Percentiles rank a stretch among this genome's conserved stretches.
Conservation (phyloP, 2,797 vertebrate species). For the Rhinogobio ventralis region DNA sequence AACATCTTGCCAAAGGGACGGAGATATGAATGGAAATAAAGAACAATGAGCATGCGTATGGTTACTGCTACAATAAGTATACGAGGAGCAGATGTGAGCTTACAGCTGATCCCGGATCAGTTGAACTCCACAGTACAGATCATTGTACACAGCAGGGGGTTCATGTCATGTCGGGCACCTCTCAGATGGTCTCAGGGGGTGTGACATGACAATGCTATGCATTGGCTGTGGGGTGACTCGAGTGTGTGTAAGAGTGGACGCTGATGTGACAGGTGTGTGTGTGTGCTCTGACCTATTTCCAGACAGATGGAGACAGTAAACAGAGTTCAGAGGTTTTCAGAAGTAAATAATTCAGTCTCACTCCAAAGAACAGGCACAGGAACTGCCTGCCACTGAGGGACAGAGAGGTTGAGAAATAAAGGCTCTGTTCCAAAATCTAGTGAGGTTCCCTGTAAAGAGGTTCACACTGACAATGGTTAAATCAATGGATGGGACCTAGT, state of each 20-base stretch:
- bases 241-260: background rate
- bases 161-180: background rate
- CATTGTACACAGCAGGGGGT: background rate
- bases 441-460: background rate
- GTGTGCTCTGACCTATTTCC: conserved; percentile 72
- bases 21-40: conserved; percentile 8
- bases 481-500: no score
- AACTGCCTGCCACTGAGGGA: background rate
- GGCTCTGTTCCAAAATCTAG: background rate
- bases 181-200: background rate
- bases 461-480: no score
- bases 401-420: background rate
- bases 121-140: background rate
- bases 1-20: background rate
- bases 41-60: background rate
- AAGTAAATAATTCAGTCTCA: conserved; percentile 70
- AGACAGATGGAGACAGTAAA: conserved; percentile 57
- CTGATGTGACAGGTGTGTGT: conserved; percentile 42
- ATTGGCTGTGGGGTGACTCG: background rate
- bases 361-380: conserved; percentile 1
- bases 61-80: background rate
- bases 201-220: conserved; percentile 9
- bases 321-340: conserved; percentile 43
- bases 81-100: background rate
- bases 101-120: background rate